phyloP scores from a whole-genome alignment of 2,888 invertebrate species.

The Portevinia maculata region DNA sequence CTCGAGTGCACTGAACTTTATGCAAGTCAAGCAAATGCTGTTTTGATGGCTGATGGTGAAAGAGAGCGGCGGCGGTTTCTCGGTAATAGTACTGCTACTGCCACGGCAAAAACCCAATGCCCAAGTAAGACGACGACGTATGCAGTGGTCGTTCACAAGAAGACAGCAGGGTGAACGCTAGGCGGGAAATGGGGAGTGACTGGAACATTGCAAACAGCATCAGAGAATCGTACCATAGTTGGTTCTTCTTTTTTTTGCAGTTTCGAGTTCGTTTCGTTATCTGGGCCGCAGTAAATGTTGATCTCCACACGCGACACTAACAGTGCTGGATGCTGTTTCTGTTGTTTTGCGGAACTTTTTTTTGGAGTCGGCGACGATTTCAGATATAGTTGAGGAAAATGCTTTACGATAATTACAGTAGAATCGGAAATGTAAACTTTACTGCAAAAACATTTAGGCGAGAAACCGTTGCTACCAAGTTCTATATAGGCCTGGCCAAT shows the following conservation, averaged over 20 bases:
- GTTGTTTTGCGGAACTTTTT: constrained; percentile 54
- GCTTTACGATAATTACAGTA: constrained; percentile 62
- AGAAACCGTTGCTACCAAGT: constrained; percentile 7
- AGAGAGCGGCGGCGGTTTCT: constrained; percentile 49
- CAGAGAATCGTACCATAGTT: constrained; percentile 65
- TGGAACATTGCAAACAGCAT: constrained; percentile 53
- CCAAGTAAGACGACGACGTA: constrained; percentile 49
- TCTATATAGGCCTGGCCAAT: neutral
- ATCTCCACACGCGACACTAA: constrained; percentile 29
- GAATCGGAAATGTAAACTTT: constrained; percentile 37
- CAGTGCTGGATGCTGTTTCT: constrained; percentile 39
- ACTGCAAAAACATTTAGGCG: neutral
- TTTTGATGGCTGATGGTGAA: constrained; percentile 10
- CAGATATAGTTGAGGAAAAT: constrained; percentile 67
- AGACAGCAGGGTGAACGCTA: constrained; percentile 19
- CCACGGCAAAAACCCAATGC: constrained; percentile 41
- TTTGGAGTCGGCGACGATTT: constrained; percentile 16
- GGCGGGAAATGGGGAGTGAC: constrained; percentile 13
- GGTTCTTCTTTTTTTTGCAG: constrained; percentile 39
- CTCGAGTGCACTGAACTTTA: constrained; percentile 71
- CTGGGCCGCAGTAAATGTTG: constrained; percentile 68
- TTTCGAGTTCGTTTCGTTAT: constrained; percentile 63
- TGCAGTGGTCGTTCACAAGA: constrained; percentile 23
- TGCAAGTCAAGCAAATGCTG: constrained; percentile 62
- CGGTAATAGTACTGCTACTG: constrained; percentile 36